Evolutionary conservation across 1,140 invertebrate genomes (phyloP), one percentile per base, ranked within the genome.

Genomic region (Drosophila truncata): DNA sequence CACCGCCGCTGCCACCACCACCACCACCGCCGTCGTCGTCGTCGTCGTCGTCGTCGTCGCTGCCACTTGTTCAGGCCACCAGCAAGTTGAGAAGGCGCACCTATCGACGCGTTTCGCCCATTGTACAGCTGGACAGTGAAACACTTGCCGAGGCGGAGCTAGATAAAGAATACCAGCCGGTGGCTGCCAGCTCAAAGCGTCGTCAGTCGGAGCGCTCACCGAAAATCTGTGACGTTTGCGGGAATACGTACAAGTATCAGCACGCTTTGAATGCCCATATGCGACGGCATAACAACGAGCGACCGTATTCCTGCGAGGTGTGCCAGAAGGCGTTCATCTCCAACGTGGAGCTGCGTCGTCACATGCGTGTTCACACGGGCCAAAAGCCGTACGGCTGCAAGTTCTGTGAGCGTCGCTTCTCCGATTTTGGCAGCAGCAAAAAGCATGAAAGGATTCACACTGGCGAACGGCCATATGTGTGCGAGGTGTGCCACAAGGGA

Each of bases 401-500:
- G 42, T 93, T 95, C 29, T 97, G 96, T 85, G 94, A 95, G 55
- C 93, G 96, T 13, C 92, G 95, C 11, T 97, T 97, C 91, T 95
- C 95, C 0, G 94, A 95, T 80, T 95, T 94, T 78, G 94, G 94
- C 33, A 94, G 93, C 64, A 92, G 94, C 46, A 94, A 94, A 82
- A 95, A 95, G 70, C 94, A 95, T 67, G 94, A 95, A 72, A 93
- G 96, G 13, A 96, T 96, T 14, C 97, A 98, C 91, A 97, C 96
- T 3, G 97, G 97, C 0, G 96, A 96, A 77, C 92, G 95, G 5
- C 96, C 96, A 0, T 96, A 96, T 66, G 94, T 95, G 50, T 96
- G 96, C 63, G 94, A 94, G 0, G 94, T 94, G 0, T 97, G 96
- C 84, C 94, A 95, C 2, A 96, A 96, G 88, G 95, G 95, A 2